Evolutionary conservation across 2,888 invertebrate genomes (phyloP), one percentile per base, ranked within the genome.

Genomic region (Criorhina ranunculi): DNA sequence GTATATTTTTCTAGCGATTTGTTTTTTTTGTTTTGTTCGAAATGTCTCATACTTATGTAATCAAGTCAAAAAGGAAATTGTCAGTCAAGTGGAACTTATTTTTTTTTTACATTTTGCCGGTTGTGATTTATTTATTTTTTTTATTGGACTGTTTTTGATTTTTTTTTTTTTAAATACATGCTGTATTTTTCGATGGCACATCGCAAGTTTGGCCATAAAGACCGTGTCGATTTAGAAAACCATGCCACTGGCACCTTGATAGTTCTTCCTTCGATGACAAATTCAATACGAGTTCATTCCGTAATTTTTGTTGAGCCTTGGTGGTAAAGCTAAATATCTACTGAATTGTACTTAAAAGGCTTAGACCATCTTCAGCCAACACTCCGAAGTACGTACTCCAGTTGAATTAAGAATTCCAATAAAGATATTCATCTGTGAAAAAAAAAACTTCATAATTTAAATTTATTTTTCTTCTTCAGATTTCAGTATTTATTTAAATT

Each of bases 41-140:
- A 49, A 44, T 49, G 55, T 49, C 70, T 57, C 55, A 49, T 42
- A 51, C 49, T 64, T 73, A 60, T 15, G 73, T 73, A 72, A 79
- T 53, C 42, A 24, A 24, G 5, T 9, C 17, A 24, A 57, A 73
- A 49, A 73, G 72, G 73, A 79, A 79, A 79, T 66, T 79, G 66
- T 66, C 79, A 51, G 49, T 72, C 72, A 64, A 70, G 55, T 62
- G 29, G 59, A 57, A 15, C 12, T 49, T 8, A 37, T 19, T 62
- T 62, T 51, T 19, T 1, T 4, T 33, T 15, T 33, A 9, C 12
- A 9, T 49, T 46, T 12, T 35, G 17, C 59, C 59, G 59, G 40
- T 49, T 37, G 40, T 24, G 24, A 4, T 24, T 40, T 44, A 11
- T 62, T 55, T 53, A 24, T 8, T 37, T 15, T 73, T 53, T 55